Base-by-base conservation (phyloP, 2,797 vertebrate species). In the Mycteria americana region DNA sequence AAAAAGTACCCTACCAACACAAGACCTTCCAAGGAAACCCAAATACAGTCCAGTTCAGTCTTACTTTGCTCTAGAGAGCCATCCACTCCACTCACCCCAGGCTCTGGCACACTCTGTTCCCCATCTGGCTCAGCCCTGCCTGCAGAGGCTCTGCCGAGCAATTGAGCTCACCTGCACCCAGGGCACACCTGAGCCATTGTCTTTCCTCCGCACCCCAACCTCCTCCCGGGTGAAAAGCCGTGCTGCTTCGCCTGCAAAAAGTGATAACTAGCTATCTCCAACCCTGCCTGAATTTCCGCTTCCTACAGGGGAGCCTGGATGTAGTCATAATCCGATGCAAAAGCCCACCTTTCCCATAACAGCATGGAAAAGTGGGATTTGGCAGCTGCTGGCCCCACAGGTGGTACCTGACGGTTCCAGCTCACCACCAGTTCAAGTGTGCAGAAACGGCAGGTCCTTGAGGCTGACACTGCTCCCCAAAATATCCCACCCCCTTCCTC, bases 1-100 rank as follows among this genome's bases (percentile, higher is more conserved):
- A 33, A 80, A 80, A 77, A 41, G 5, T 12, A 65, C 21, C 17
- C 14, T 19, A n/a, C 3, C 2, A 31, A 35, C 23, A 46, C 11
- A 72, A 87, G 11, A 23, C 27, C 17, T 28, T 35, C 5, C 15
- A 46, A 82, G 4, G 4, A 83, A 77, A 10, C 1, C 0, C 7
- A n/a, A 33, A 69, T 9, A 63, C 76, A 87, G 0, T 2, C 43
- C 56, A 41, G 0, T 9, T 68, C 37, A 74, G 8, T 33, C 73
- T 72, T 68, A 69, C 89, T 92, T 91, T 85, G 28, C 56, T 56
- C 59, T 25, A 17, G 4, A 81, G n/a, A 46, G 2, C 30, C 11
- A 0, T 3, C 62, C 19, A 5, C 17, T 28, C 48, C 5, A 0
- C 39, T 62, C 9, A 4, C 9, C 18, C 10, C 16, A 0, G 3